Evolutionary conservation across 2,888 invertebrate genomes (phyloP).

Genomic region (Agrochola macilenta): DNA sequence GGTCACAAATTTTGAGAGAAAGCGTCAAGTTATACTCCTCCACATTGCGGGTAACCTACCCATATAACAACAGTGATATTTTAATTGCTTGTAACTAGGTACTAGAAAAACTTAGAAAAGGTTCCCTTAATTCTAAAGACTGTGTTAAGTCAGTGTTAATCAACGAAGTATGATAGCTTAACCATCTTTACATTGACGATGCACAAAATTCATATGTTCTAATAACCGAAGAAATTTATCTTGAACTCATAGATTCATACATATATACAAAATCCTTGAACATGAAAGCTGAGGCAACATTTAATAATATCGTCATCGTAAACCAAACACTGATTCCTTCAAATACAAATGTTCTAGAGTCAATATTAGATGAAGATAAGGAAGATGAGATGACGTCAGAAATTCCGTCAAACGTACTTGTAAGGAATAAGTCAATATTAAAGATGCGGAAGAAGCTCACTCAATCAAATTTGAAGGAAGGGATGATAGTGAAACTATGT

Average conservation of each 20-base stretch:
- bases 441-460: conserved; percentile 9
- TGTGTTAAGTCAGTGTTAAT: neutral
- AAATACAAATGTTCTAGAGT: conserved; percentile 6
- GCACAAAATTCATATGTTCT: neutral
- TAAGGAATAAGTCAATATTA: conserved; percentile 20
- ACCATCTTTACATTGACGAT: neutral
- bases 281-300: neutral
- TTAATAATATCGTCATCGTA: neutral
- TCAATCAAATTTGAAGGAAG: conserved; percentile 24
- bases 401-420: conserved; percentile 17
- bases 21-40: neutral
- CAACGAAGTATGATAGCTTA: neutral
- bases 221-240: conserved; percentile 5
- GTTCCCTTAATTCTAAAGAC: no score
- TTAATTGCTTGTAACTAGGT: neutral
- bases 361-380: conserved; percentile 16
- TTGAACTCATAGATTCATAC: neutral
- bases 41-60: conserved; percentile 9
- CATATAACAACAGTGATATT: neutral
- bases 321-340: conserved; percentile 1
- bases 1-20: neutral
- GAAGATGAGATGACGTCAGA: conserved; percentile 26
- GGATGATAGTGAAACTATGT: neutral
- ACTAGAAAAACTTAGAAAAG: neutral
- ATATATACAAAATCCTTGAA: neutral